These are phyloP conservation scores for Rhagoletis pomonella DNA, from an alignment of 1,140 invertebrate genomes.

Conservation along the genomic window DNA sequence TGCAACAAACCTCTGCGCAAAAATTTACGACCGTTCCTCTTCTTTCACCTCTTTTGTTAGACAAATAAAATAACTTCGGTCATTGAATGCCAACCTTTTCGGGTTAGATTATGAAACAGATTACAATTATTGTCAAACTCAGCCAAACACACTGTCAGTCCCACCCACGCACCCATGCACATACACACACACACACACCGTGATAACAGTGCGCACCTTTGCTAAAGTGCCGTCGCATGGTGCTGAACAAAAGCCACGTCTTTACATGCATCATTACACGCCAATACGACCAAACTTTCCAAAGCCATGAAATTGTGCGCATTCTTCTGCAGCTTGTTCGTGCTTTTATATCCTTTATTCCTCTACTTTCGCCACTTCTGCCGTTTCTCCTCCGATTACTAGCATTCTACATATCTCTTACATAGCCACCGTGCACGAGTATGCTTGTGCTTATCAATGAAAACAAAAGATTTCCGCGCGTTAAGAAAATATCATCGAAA, in stretches of 20 bases:
- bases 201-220: background rate
- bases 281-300: constrained; percentile 34
- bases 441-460: constrained; percentile 31
- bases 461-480: constrained; percentile 40
- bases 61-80: too few relatives aligned
- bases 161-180: background rate
- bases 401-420: background rate
- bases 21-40: too few relatives aligned
- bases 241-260: constrained; percentile 31
- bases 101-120: background rate
- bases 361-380: background rate
- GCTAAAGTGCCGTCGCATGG: background rate
- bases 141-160: background rate
- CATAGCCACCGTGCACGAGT: background rate
- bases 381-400: background rate
- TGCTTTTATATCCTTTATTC: background rate
- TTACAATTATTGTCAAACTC: constrained; percentile 43
- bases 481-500: background rate
- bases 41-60: too few relatives aligned
- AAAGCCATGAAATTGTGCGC: constrained; percentile 50
- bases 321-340: constrained; percentile 27
- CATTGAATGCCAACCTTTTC: background rate
- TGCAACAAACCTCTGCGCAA: too few relatives aligned
- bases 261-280: constrained; percentile 51
- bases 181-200: background rate